phyloP scores from a whole-genome alignment of 2,113 vertebrate species.

The Mixornis gularis region DNA sequence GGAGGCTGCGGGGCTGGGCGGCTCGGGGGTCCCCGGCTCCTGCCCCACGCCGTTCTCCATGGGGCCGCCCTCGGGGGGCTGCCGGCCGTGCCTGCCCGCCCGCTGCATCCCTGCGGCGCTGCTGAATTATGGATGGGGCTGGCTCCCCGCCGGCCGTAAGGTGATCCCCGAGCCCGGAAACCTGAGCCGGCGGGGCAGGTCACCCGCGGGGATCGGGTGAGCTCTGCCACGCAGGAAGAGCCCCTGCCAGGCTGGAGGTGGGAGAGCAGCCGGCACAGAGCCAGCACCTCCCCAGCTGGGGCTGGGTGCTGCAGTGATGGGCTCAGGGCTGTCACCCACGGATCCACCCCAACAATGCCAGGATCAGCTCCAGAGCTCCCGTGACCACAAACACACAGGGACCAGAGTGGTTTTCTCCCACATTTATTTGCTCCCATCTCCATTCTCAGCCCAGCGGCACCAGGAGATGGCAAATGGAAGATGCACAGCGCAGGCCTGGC shows the following conservation, averaged over 20 bases:
- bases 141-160: slow-evolving; percentile 65
- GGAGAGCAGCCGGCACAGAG: neutral
- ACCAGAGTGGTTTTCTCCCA: neutral
- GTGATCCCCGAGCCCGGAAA: slow-evolving; percentile 65
- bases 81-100: slow-evolving; percentile 49
- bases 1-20: slow-evolving; percentile 21
- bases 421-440: slow-evolving; percentile 30
- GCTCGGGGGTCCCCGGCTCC: slow-evolving; percentile 48
- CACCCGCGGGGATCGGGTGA: slow-evolving; percentile 20
- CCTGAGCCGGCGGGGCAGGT: slow-evolving; percentile 54
- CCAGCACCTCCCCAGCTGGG: neutral
- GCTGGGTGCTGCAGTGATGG: neutral
- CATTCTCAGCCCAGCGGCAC: neutral
- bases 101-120: slow-evolving; percentile 40
- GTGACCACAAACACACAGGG: neutral
- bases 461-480: neutral
- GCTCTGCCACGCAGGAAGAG: neutral
- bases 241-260: neutral
- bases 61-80: slow-evolving; percentile 65
- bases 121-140: slow-evolving; percentile 82
- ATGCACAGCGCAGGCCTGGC: neutral
- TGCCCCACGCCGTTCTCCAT: slow-evolving; percentile 64
- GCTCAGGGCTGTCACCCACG: neutral
- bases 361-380: neutral
- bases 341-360: no score